Percentiles rank a stretch among this genome's conserved stretches.
phyloP scores from a whole-genome alignment of 2,888 invertebrate species.

The Caenorhabditis angaria region DNA sequence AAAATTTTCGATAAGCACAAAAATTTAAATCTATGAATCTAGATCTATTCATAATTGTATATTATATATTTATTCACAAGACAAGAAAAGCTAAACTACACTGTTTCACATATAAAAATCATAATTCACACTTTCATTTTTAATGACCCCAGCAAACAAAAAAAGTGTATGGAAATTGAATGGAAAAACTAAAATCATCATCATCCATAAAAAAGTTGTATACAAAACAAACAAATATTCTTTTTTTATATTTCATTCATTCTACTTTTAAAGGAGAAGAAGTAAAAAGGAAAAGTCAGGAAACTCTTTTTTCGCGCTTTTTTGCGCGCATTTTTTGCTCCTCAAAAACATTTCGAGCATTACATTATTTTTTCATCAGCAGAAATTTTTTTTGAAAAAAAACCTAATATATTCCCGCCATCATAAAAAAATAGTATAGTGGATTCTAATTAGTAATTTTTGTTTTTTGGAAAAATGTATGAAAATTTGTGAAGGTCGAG shows the following conservation, averaged over 20 bases:
- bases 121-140: constrained; percentile 4
- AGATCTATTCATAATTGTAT: too few relatives aligned
- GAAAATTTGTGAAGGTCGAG: neutral
- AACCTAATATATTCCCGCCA: too few relatives aligned
- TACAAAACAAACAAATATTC: neutral
- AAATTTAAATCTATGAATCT: too few relatives aligned
- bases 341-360: too few relatives aligned
- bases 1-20: too few relatives aligned
- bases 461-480: too few relatives aligned
- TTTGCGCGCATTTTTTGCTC: too few relatives aligned
- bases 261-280: neutral
- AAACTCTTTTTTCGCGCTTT: neutral
- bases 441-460: too few relatives aligned
- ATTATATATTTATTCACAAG: neutral
- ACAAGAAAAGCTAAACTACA: neutral
- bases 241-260: too few relatives aligned
- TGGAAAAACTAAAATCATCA: neutral
- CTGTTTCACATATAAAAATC: constrained; percentile 1
- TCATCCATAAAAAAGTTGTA: neutral
- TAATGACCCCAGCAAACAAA: constrained; percentile 2
- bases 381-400: too few relatives aligned
- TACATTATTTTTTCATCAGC: too few relatives aligned
- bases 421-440: too few relatives aligned
- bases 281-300: neutral
- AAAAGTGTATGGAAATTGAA: neutral